These are phyloP conservation scores for Arvicanthis niloticus DNA, from an alignment of 2,113 vertebrate species.

Conservation along the genomic window DNA sequence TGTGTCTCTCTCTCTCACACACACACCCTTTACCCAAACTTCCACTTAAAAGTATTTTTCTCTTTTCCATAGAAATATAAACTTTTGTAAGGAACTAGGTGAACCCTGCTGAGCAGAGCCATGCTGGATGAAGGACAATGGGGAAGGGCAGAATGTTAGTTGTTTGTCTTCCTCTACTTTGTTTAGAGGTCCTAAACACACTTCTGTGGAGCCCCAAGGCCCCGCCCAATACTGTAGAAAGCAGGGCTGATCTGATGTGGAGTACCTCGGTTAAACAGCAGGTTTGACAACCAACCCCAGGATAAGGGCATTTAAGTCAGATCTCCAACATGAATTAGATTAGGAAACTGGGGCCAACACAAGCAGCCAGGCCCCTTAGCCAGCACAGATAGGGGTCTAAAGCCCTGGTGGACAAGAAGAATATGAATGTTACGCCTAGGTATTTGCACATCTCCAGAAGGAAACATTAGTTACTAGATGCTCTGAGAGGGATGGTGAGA, in stretches of 20 bases:
- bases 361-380: not conserved
- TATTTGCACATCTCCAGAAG: not conserved
- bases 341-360: not conserved
- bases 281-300: not conserved
- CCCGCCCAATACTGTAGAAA: too few relatives aligned
- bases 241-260: not conserved
- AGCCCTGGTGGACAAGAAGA: not conserved
- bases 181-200: not conserved
- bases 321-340: not conserved
- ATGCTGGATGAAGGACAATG: not conserved
- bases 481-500: not conserved
- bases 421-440: not conserved
- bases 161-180: not conserved
- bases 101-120: not conserved
- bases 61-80: constrained; percentile 13
- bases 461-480: not conserved
- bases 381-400: rapidly evolving
- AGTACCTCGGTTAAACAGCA: not conserved
- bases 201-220: not conserved
- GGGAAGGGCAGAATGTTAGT: not conserved
- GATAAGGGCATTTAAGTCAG: not conserved
- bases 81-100: not conserved
- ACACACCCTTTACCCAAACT: not conserved
- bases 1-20: too few relatives aligned
- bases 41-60: not conserved